These are phyloP conservation scores for Alauda arvensis DNA, from an alignment of 2,797 vertebrate genomes.

Conservation along the genomic window DNA sequence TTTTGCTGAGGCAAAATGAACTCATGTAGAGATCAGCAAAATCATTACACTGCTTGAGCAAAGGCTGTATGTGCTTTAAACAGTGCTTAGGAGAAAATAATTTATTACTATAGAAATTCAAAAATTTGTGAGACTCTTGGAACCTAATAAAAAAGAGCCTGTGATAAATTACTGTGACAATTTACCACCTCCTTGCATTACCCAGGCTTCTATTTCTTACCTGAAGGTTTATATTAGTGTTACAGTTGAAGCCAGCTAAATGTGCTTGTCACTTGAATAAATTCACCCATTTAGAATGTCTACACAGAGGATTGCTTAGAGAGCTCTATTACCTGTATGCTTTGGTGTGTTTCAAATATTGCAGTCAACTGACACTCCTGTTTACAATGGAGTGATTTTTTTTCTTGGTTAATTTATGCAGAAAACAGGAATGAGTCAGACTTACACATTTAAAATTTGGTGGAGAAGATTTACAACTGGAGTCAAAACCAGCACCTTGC, in stretches of 20 bases:
- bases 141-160: not conserved
- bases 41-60: not conserved
- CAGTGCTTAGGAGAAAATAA: not conserved
- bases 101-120: not conserved
- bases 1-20: not conserved
- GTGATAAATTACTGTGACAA: not conserved
- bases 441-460: not conserved
- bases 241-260: not conserved
- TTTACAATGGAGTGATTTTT: not conserved
- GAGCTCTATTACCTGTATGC: not conserved
- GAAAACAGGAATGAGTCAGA: not conserved
- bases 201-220: not conserved
- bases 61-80: not conserved
- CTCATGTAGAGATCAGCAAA: not conserved
- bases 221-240: not conserved
- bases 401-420: not conserved
- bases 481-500: not conserved
- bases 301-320: not conserved
- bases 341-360: not conserved
- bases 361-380: not conserved
- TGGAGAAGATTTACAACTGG: not conserved
- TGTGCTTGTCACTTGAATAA: not conserved
- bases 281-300: not conserved
- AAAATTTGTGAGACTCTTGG: not conserved
- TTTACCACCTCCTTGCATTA: not conserved